Conservation (phyloP, 2,888 invertebrate genomes). For the Cremastinae sp. region DNA sequence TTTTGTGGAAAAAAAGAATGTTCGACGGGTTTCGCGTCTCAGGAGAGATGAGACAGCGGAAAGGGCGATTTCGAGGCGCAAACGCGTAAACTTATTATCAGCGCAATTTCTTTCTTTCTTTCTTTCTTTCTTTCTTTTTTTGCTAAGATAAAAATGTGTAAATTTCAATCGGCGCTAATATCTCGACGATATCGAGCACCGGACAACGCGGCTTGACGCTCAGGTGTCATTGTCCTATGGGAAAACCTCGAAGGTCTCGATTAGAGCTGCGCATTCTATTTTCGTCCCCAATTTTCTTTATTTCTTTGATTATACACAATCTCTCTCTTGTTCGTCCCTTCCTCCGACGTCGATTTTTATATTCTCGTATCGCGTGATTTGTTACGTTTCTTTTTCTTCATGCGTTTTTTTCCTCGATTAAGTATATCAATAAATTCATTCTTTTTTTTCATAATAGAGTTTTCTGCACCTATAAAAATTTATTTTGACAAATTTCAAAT, state of each 20-base stretch:
- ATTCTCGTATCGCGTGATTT: no score
- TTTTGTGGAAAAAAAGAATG: conserved; percentile 28
- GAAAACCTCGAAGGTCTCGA: conserved; percentile 36
- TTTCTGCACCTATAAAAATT: no score
- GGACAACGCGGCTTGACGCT: conserved; percentile 29
- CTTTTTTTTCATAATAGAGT: no score
- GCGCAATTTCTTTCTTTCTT: no score
- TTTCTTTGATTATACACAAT: not conserved
- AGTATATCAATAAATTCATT: no score
- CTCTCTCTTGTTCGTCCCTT: not conserved
- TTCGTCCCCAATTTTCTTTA: not conserved
- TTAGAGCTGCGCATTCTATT: no score
- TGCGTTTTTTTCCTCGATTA: no score
- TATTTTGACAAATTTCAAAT: no score
- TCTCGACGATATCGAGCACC: conserved; percentile 37
- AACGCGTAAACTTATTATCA: conserved; percentile 47
- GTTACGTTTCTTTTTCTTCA: no score
- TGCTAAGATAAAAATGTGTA: conserved; percentile 47
- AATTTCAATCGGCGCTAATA: conserved; percentile 45
- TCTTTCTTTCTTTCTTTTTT: no score
- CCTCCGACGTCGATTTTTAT: not conserved
- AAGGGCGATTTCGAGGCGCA: conserved; percentile 18
- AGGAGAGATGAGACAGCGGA: conserved; percentile 15
- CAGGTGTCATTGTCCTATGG: conserved; percentile 54
- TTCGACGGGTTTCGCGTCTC: not conserved